Conservation (phyloP, 2,797 vertebrate genomes). For the Capromys pilorides region DNA sequence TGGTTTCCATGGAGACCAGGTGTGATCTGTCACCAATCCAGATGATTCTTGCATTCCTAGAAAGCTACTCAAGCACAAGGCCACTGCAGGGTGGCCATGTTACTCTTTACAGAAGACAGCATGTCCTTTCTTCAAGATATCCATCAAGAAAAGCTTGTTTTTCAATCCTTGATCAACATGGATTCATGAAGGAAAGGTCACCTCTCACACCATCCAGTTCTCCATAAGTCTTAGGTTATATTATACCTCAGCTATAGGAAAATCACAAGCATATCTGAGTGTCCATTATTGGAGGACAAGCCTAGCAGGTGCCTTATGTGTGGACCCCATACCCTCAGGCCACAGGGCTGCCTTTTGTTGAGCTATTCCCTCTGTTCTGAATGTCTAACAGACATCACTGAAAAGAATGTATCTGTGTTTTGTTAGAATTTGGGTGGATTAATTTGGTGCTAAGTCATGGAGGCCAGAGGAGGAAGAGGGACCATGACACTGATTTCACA, state of each 20-base stretch:
- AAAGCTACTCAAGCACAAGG: neutral
- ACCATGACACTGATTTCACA: neutral
- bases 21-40: neutral
- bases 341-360: neutral
- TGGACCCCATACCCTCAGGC: neutral
- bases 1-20: slow-evolving; percentile 51
- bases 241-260: neutral
- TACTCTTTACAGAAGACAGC: neutral
- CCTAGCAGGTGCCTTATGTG: too few relatives aligned
- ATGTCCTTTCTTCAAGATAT: neutral
- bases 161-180: neutral
- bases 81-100: neutral
- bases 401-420: neutral
- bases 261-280: too few relatives aligned
- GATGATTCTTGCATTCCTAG: neutral
- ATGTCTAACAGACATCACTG: neutral
- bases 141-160: neutral
- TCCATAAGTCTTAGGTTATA: neutral
- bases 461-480: too few relatives aligned
- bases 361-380: neutral
- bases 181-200: neutral
- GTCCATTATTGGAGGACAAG: too few relatives aligned
- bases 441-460: neutral
- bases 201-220: neutral
- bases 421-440: neutral